Evolutionary conservation across 2,888 invertebrate genomes (phyloP), one percentile per base, ranked within the genome.

Genomic region (Yponomeuta cagnagella): DNA sequence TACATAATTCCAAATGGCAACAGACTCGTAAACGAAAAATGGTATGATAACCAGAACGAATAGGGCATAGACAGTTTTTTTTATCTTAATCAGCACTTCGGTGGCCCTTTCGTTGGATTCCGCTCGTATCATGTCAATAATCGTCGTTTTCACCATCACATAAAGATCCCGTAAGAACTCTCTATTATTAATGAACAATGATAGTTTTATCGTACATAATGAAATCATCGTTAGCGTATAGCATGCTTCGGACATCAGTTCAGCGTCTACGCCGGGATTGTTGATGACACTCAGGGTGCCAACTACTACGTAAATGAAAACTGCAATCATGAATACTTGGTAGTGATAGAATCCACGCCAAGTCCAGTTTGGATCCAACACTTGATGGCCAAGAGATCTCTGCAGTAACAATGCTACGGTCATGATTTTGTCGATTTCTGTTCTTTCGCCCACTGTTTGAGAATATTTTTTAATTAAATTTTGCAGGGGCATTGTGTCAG

Each of bases 331-430:
- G 1, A 80, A 71, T 12, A 84, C 43, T 70, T 85, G 81, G 71
- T 82, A 77, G 0, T 76, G 43, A 30, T 71, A 75, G 73, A 76
- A 80, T 63, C 74, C 80, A 72, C 73, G 80, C 80, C 81, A 85
- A 23, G 78, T 78, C 89, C 89, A 89, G 48, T 79, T 75, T 1
- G 87, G 83, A 69, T 88, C 78, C 6, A 89, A 75, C 48, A 88
- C 77, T 73, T 88, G 87, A 63, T 84, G 83, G 0, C 87, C 88
- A 15, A 83, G 79, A 15, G 84, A 72, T 67, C 78, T 76, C 70
- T 87, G 87, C 6, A 77, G 73, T 31, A 83, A 73, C 48, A 88
- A 74, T 15, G 80, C 77, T 0, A 77, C 64, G 10, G 72, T 71
- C 66, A 82, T 76, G 52, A 80, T 80, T 69, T 81, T 75, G 73